Evolutionary conservation across 2,113 vertebrate genomes (phyloP), one percentile per base, ranked within the genome.

Genomic region (Epinephelus lanceolatus): DNA sequence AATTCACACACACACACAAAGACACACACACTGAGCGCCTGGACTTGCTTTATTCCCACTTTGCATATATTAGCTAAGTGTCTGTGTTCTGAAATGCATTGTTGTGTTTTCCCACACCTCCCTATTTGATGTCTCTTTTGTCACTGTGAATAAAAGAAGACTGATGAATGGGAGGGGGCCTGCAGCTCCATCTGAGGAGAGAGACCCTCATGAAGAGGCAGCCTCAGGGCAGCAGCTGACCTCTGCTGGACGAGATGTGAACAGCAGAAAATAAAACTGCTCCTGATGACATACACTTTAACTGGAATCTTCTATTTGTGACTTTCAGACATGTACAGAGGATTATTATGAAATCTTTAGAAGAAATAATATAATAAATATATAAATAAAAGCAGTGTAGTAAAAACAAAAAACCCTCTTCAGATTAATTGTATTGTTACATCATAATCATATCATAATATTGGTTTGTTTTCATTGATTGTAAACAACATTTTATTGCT

Each of bases 31-130:
- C 30, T 49, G 15, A 88, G 40, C 45, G 66, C 82, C 73, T 81
- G 47, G 66, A 69, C 60, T 68, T 6, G 73, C 79, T 86, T 89
- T 81, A 87, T 85, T 85, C 83, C 76, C 80, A 88, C 88, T 93
- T 92, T 94, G 90, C 93, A 93, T 93, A 91, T 86, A 93, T 93
- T 91, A 91, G 71, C 77, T 73, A 55, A 74, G 67, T 89, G 92
- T 88, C 91, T 93, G 88, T 70, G 79, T 86, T 91, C 83, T 91
- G 80, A 88, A 88, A 92, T 85, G 87, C 57, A 91, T 90, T 91
- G 92, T 91, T 91, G 86, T 91, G 87, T 91, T 93, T 93, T 94
- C 92, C 92, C 93, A 94, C 89, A 87, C 91, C 87, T 84, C 87
- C 89, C 77, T 65, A 87, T 92, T 88, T 93, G 89, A 94, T 86